These are phyloP conservation scores for Calvadosia cruxmelitensis DNA, from an alignment of 30 jellyfish, hydroid and myxozoan genomes.

Conservation along the genomic window DNA sequence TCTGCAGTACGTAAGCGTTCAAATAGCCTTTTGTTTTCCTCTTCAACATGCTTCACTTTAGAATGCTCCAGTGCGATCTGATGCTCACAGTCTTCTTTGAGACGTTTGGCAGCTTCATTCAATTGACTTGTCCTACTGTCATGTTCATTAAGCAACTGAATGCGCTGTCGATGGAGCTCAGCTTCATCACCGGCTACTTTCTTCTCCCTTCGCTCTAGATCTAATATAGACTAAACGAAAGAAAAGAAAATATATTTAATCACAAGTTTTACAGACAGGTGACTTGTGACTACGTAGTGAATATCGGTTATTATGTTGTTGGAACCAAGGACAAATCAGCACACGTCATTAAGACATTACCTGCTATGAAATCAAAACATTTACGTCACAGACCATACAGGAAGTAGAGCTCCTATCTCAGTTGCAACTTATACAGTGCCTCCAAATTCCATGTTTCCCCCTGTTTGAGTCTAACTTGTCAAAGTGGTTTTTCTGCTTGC, in stretches of 20 bases:
- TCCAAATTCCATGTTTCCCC: not conserved
- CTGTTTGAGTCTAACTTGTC: too few species aligned
- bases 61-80: constrained; percentile 50
- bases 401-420: not conserved
- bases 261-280: too few species aligned
- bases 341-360: not conserved
- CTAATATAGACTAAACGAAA: constrained; percentile 41
- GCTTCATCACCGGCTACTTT: constrained; percentile 48
- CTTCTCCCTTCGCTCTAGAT: constrained; percentile 64
- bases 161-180: constrained; percentile 38
- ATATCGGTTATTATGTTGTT: too few species aligned
- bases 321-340: too few species aligned
- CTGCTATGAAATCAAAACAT: too few species aligned
- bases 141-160: constrained; percentile 40
- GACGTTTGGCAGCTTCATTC: constrained; percentile 82
- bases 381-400: too few species aligned
- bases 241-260: too few species aligned
- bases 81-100: constrained; percentile 84
- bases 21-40: constrained; percentile 9
- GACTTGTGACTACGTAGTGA: too few species aligned
- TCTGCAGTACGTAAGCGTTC: constrained; percentile 53
- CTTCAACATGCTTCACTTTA: constrained; percentile 24
- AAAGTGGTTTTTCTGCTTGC: too few species aligned
- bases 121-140: constrained; percentile 40
- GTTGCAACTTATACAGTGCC: not conserved